Evolutionary conservation across 2,888 invertebrate genomes (phyloP).

Genomic region (Heliconius ismenius): DNA sequence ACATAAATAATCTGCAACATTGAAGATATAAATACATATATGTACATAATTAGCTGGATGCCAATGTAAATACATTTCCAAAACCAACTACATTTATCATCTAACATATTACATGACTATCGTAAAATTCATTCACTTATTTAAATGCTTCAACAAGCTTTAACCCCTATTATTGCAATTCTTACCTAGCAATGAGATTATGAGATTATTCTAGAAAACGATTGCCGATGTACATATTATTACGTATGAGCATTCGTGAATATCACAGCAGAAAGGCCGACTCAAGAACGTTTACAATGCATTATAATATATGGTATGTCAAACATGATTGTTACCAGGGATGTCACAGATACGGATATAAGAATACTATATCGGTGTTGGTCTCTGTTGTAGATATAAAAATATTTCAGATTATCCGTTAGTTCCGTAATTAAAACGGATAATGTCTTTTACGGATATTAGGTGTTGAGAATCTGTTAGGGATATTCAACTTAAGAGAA

Average conservation of each 20-base stretch:
- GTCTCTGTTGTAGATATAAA: neutral
- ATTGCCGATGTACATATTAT: slow-evolving; percentile 21
- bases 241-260: slow-evolving; percentile 28
- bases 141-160: slow-evolving; percentile 21
- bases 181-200: slow-evolving; percentile 31
- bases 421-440: neutral
- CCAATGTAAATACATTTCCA: slow-evolving; percentile 25
- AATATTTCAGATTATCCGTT: neutral
- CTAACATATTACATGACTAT: slow-evolving; percentile 14
- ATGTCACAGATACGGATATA: neutral
- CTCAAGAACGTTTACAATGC: slow-evolving; percentile 36
- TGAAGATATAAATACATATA: slow-evolving; percentile 11
- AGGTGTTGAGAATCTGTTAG: neutral
- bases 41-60: slow-evolving; percentile 12
- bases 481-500: no score
- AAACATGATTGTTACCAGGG: slow-evolving; percentile 22
- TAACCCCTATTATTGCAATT: slow-evolving; percentile 36
- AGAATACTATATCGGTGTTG: no score
- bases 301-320: slow-evolving; percentile 24
- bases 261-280: slow-evolving; percentile 41
- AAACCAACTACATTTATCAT: slow-evolving; percentile 19
- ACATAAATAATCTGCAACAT: slow-evolving; percentile 9
- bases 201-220: slow-evolving; percentile 18
- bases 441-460: neutral
- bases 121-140: slow-evolving; percentile 27